Base-by-base conservation (phyloP, 2,888 invertebrate genomes). In the Ceriagrion tenellum region DNA sequence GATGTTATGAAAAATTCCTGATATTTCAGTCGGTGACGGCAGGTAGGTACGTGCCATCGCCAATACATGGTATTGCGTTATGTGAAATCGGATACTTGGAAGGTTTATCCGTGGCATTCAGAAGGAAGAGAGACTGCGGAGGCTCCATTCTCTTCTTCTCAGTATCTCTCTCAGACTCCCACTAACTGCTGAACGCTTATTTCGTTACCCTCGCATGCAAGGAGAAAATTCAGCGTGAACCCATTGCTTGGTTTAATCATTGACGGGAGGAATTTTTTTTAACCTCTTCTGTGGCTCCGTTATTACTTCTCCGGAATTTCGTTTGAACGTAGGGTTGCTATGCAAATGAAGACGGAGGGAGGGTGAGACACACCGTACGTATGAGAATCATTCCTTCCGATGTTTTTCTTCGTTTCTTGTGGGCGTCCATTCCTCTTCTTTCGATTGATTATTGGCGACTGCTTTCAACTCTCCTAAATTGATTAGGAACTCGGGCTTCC, bases 401-500 rank as follows among this genome's bases (percentile, higher is more conserved):
- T 56, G 8, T 55, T n/a, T 55, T 56, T 59, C 47, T 47, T 47
- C n/a, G 10, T 40, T 59, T 35, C 35, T 93, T 18, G 47, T 47
- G 8, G 47, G 47, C 47, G 55, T 74, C 69, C 8, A 30, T 59
- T 59, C 59, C 12, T 63, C 59, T n/a, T 40, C 69, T 69, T n/a
- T 63, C 47, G 69, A 74, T 69, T 93, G 93, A 93, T 93, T 59
- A 26, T 35, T 47, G 93, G 63, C 59, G 63, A 35, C 47, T 69
- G 93, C 63, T 93, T 93, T 93, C 47, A 26, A 93, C 59, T 89
- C 59, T 55, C 89, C 16, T 55, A n/a, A 55, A 59, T 26, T 63
- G 91, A 91, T 91, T 69, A 40, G 35, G 81, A 35, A 81, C 16
- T 81, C 93, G 40, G 74, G 55, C 40, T 69, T 69, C 63, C 56